These are phyloP conservation scores for Amphipoea oculea DNA, from an alignment of 2,888 invertebrate species.

Conservation along the genomic window DNA sequence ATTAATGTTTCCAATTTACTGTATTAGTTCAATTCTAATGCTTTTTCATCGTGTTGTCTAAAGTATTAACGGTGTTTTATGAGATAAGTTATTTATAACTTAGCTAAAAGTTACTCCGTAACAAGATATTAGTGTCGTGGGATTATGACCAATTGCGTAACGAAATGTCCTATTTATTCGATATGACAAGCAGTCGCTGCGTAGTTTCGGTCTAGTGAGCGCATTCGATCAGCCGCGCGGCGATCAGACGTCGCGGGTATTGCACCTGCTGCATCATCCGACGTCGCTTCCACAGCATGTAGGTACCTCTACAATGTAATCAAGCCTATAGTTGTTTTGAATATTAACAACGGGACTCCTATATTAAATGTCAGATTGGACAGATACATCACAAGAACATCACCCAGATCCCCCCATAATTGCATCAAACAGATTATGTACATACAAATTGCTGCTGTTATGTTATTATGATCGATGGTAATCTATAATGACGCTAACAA, in stretches of 20 bases:
- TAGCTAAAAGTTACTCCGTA: conserved; percentile 42
- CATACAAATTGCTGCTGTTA: conserved; percentile 39
- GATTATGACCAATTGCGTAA: conserved; percentile 73
- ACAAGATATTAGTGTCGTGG: conserved; percentile 54
- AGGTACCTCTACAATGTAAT: conserved; percentile 10
- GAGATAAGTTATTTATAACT: conserved; percentile 41
- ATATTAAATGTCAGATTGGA: conserved; percentile 29
- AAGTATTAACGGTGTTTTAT: conserved; percentile 11
- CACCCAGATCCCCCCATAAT: conserved; percentile 43
- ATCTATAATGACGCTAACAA: conserved; percentile 64
- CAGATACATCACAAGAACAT: conserved; percentile 30
- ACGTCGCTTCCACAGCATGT: conserved; percentile 21
- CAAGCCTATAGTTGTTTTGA: conserved; percentile 22
- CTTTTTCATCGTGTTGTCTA: conserved; percentile 16
- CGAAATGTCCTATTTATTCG: conserved; percentile 70
- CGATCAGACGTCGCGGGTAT: conserved; percentile 52
- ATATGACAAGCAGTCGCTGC: conserved; percentile 67
- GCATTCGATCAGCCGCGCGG: conserved; percentile 62
- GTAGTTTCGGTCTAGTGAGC: conserved; percentile 71
- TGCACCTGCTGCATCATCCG: conserved; percentile 46
- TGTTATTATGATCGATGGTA: conserved; percentile 60
- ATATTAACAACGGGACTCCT: conserved; percentile 32
- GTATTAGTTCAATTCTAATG: conserved; percentile 29
- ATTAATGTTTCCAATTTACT: conserved; percentile 43
- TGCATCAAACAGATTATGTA: conserved; percentile 40